Evolutionary conservation across 2,888 invertebrate genomes (phyloP).

Genomic region (Zele albiditarsus): DNA sequence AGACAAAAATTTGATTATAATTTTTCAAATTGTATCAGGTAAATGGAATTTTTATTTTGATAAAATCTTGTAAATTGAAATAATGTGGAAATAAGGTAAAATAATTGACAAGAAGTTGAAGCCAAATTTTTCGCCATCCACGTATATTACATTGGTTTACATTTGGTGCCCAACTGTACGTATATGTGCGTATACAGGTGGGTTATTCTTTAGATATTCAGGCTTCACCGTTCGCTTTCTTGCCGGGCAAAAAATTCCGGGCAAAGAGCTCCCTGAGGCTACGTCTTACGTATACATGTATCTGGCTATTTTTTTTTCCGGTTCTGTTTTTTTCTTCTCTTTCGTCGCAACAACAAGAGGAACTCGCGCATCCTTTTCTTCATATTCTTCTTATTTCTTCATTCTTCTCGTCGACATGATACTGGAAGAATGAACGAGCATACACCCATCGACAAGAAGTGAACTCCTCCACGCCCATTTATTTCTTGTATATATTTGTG

Average conservation of each 20-base stretch:
- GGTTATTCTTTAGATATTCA: conserved; percentile 32
- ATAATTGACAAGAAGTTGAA: too few relatives aligned
- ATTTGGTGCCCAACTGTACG: neutral
- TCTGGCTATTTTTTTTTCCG: conserved; percentile 27
- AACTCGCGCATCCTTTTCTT: conserved; percentile 29
- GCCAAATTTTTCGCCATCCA: conserved; percentile 2
- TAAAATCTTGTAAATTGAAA: too few relatives aligned
- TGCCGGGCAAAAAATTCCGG: conserved; percentile 47
- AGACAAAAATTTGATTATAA: too few relatives aligned
- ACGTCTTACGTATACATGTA: conserved; percentile 25
- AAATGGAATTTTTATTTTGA: too few relatives aligned
- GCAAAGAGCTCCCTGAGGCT: conserved; percentile 43
- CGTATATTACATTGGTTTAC: conserved; percentile 23
- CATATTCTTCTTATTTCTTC: conserved; percentile 37
- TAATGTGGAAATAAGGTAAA: too few relatives aligned
- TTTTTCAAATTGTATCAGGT: too few relatives aligned
- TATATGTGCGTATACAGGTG: conserved; percentile 29
- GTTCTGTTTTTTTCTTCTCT: conserved; percentile 28
- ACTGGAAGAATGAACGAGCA: conserved; percentile 45
- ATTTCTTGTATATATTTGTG: conserved; percentile 41
- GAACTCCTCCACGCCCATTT: conserved; percentile 26
- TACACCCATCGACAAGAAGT: conserved; percentile 22
- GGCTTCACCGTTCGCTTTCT: conserved; percentile 37
- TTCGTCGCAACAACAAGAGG: conserved; percentile 1
- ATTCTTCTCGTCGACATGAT: conserved; percentile 28